Base-by-base conservation (phyloP, 1,140 invertebrate genomes). In the Chrysomallon squamiferum region DNA sequence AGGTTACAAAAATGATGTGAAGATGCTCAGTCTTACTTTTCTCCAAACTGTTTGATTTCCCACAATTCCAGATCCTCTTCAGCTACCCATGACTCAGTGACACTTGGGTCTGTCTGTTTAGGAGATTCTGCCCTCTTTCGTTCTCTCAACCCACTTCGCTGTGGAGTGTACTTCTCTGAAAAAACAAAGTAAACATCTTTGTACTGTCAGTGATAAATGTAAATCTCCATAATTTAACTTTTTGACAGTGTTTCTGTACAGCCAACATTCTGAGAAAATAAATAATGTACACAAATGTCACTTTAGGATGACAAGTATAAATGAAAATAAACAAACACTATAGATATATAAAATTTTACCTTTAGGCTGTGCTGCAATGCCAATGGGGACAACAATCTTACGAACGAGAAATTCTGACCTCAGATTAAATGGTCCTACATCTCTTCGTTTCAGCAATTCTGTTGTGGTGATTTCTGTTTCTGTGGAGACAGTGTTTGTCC, bases 21-120 rank as follows among this genome's bases (percentile, higher is more conserved):
- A n/a, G n/a, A n/a, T n/a, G n/a, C n/a, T n/a, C n/a, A n/a, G n/a
- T 63, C 71, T 74, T 66, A 82, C 87, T 92, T 93, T 82, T 98
- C 96, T 35, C 94, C 94, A 84, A 96, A 98, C 72, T 94, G 93
- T 79, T 95, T 94, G 45, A 98, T 97, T 87, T 98, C 96, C 95
- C 96, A 98, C 0, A 98, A 81, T 82, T 98, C 96, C 25, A 99
- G 84, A 78, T 95, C 94, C 75, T 97, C 95, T 85, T 99, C 96
- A 66, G 96, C 93, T 0, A 97, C 92, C 96, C 96, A 98, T 79
- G 94, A 92, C 85, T 98, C 96, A 6, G 91, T 91, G 7, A 83
- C 78, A 72, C 78, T 81, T 7, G 84, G 82, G 61, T 85, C 82
- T 60, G 79, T 79, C 32, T 75, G 71, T 54, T 78, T 81, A 4